Evolutionary conservation across 2,888 invertebrate genomes (phyloP).

Genomic region (Dasypogon diadema): DNA sequence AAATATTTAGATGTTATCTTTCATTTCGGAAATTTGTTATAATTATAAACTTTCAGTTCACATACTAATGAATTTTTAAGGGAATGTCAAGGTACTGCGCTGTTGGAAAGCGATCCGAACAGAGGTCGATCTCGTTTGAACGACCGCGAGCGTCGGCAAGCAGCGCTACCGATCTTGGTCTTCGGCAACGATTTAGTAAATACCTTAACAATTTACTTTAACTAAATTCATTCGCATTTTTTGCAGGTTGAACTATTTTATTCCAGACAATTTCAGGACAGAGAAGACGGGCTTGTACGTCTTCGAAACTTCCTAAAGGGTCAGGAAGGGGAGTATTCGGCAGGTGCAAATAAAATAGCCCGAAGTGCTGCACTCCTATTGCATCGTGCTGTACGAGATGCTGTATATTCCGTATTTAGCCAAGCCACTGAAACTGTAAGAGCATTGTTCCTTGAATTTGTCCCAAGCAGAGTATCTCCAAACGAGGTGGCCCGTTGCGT

Average conservation of each 20-base stretch:
- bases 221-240: not conserved
- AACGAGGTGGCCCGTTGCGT: conserved; percentile 86
- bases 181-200: conserved; percentile 88
- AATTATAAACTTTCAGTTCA: conserved; percentile 72
- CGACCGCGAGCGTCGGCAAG: conserved; percentile 87
- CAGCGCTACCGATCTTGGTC: conserved; percentile 89
- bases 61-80: conserved; percentile 86
- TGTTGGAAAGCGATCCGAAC: conserved; percentile 69
- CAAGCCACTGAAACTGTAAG: conserved; percentile 85
- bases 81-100: conserved; percentile 74
- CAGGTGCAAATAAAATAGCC: conserved; percentile 79
- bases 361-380: conserved; percentile 83
- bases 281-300: conserved; percentile 86
- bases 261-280: conserved; percentile 89
- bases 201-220: not conserved
- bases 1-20: conserved; percentile 13
- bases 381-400: conserved; percentile 85
- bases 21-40: conserved; percentile 51
- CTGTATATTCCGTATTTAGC: conserved; percentile 89
- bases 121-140: conserved; percentile 73
- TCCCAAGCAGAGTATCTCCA: conserved; percentile 85
- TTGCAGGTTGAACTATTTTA: conserved; percentile 87
- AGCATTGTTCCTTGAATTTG: conserved; percentile 84
- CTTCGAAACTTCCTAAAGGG: conserved; percentile 69
- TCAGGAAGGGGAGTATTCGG: conserved; percentile 59